phyloP scores from a whole-genome alignment of 2,888 invertebrate species.

The Drosophila eohydei region DNA sequence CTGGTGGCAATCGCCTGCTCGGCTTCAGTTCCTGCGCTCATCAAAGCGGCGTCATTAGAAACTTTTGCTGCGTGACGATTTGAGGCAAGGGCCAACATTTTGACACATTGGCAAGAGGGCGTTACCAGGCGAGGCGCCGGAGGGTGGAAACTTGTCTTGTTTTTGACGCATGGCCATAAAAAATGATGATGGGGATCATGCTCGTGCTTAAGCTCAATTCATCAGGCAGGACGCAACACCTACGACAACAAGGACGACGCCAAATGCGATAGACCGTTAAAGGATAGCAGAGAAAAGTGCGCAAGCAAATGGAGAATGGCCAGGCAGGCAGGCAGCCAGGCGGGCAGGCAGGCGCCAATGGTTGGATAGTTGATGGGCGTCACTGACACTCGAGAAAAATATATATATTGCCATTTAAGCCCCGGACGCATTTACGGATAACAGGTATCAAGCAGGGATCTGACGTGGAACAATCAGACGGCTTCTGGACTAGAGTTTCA shows the following conservation, averaged over 20 bases:
- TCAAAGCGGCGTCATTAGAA: conserved; percentile 52
- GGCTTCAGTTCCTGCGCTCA: conserved; percentile 2
- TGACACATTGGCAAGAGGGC: conserved; percentile 62
- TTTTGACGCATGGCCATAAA: conserved; percentile 74
- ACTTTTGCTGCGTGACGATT: conserved; percentile 63
- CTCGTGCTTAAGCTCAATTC: conserved; percentile 77
- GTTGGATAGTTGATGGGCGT: conserved; percentile 57
- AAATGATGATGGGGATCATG: conserved; percentile 77
- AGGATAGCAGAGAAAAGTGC: background rate
- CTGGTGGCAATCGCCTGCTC: background rate
- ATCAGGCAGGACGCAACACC: conserved; percentile 67
- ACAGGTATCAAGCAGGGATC: conserved; percentile 39
- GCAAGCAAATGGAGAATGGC: background rate
- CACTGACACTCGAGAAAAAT: conserved; percentile 65
- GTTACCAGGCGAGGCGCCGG: conserved; percentile 3
- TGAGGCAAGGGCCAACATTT: conserved; percentile 59
- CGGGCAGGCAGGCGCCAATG: background rate
- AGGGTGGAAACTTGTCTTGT: conserved; percentile 46
- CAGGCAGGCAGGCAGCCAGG: background rate
- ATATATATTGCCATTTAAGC: conserved; percentile 72
- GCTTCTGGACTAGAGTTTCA: conserved; percentile 23
- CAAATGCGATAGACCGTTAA: conserved; percentile 6
- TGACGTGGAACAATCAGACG: conserved; percentile 2
- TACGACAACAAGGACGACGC: conserved; percentile 32
- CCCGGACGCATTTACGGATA: conserved; percentile 67